Evolutionary conservation across 2,113 vertebrate species (phyloP), one percentile per base, ranked within the genome.

Genomic region (Myotis yumanensis): DNA sequence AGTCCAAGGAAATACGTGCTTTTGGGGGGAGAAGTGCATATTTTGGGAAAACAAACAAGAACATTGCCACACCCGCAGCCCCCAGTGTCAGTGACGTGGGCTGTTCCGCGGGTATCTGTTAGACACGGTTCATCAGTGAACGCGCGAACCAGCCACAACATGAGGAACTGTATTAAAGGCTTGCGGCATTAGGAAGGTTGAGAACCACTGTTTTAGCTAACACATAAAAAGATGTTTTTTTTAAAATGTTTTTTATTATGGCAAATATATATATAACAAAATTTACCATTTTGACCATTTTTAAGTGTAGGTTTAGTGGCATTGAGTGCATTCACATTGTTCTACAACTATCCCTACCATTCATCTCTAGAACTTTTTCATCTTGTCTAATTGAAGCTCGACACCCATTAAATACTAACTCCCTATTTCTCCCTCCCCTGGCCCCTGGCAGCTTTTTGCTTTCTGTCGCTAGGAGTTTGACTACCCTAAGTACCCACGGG

Each of bases 31-130:
- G 72, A 46, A 35, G 37, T 32, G 51, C 48, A 0, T 52, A 66
- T 79, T 93, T 91, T 64, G 62, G 57, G 57, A 89, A 80, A 59
- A 35, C n/a, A 46, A 88, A 46, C 4, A 64, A 46, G 72, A 43
- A 17, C 40, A 5, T 72, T 18, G 46, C 11, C 20, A 28, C 17
- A 35, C 69, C 10, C 43, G 0, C 0, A 0, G 8, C 6, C 9
- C 11, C 40, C 1, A 0, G 4, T 32, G 16, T 43, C 51, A 3
- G 46, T 57, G 7, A 71, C 20, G 37, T 48, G 16, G n/a, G 6
- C 59, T 86, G 43, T 46, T 54, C 73, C 52, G 11, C 5, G 57
- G 54, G n/a, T 4, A 2, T 22, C 84, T 52, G 8, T 30, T 43
- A 12, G 59, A 18, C 7, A 3, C 20, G 1, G 43, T 83, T 82